A percentile compares a stretch with the other conserved stretches of the same genome.
phyloP scores from a whole-genome alignment of 2,888 invertebrate species.

The Neocrepidodera transversa region DNA sequence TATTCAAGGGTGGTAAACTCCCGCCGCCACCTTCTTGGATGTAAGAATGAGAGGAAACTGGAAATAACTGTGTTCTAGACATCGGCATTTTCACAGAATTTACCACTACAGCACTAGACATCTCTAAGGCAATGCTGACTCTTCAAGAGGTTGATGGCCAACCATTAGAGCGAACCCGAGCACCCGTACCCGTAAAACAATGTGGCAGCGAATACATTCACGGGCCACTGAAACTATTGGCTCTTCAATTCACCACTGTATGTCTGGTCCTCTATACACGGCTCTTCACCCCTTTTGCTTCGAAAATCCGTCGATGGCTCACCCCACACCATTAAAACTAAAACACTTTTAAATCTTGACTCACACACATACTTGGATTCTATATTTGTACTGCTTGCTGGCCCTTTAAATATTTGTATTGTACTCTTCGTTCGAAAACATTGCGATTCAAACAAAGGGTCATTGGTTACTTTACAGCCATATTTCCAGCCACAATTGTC shows the following conservation, averaged over 20 bases:
- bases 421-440: constrained; percentile 50
- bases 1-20: constrained; percentile 61
- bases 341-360: constrained; percentile 33
- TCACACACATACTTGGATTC: constrained; percentile 40
- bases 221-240: constrained; percentile 45
- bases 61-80: constrained; percentile 62
- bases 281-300: constrained; percentile 34
- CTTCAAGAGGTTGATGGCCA: constrained; percentile 55
- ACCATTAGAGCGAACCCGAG: constrained; percentile 54
- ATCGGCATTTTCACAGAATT: constrained; percentile 55
- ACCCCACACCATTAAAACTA: constrained; percentile 35
- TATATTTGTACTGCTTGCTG: constrained; percentile 31
- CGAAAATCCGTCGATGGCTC: constrained; percentile 25
- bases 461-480: constrained; percentile 61
- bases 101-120: constrained; percentile 60
- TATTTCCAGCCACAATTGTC: constrained; percentile 53
- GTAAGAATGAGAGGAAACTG: constrained; percentile 57
- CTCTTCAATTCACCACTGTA: constrained; percentile 29
- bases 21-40: constrained; percentile 61
- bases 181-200: constrained; percentile 39
- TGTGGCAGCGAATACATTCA: constrained; percentile 45
- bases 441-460: constrained; percentile 59
- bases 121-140: constrained; percentile 51
- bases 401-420: constrained; percentile 43
- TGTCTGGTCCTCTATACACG: constrained; percentile 21